Evolutionary conservation across 2,888 invertebrate genomes (phyloP), one percentile per base, ranked within the genome.

Genomic region (Acholoe squamosa): DNA sequence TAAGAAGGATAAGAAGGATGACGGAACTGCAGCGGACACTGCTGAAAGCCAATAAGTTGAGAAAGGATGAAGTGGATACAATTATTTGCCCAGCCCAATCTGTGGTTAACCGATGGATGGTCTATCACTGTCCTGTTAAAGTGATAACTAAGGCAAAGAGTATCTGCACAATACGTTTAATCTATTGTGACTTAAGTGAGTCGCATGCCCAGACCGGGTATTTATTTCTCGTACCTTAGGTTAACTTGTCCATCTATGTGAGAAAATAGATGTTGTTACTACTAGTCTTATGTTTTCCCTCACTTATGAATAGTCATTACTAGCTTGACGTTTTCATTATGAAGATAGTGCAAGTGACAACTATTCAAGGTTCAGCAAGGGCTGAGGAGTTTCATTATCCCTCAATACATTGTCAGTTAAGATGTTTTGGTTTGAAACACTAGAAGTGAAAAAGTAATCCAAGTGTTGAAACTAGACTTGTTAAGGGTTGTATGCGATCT

Each of bases 1-100:
- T 14, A 90, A 90, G 71, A 90, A 90, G 43, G 90, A 90, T 84
- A 90, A 90, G 84, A 90, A 90, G 34, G 90, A 90, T 16, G 90
- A 84, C 52, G 90, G 51, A 51, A 76, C 67, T 51, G 89, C 19
- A 76, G 14, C 0, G 25, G 54, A 51, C 1, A 25, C 54, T 0
- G 86, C 51, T 28, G 86, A 54, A 12, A 22, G 56, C 19, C 56
- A 56, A 86, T 54, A 56, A 52, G 28, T 28, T 25, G 43, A 43
- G 43, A 43, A 43, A 43, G 43, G 43, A 43, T 10, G 43, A 43
- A 43, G 43, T 43, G 43, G 43, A 43, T 43, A 43, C 43, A 43
- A 10, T 7, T 43, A 43, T 7, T 43, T 10, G 43, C n/a, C 33
- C 80, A 43, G 22, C 61, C 61, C 43, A 43, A 10, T 43, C 43